Evolutionary conservation across 2,888 invertebrate genomes (phyloP).

Genomic region (Eulithis testata): DNA sequence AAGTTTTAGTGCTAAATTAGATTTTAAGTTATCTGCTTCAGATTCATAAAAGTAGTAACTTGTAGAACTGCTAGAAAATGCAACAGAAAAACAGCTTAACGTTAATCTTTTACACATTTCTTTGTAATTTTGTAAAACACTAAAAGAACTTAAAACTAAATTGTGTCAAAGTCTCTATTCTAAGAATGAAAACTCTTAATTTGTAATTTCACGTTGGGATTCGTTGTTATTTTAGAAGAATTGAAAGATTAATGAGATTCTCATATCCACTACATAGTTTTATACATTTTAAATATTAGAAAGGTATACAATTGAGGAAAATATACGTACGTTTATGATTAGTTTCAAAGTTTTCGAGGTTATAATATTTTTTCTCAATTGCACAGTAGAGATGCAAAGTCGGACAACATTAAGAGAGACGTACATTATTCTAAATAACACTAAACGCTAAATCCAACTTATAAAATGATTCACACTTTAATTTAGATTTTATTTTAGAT

Average conservation of each 20-base stretch:
- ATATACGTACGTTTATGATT: background rate
- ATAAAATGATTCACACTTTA: constrained; percentile 24
- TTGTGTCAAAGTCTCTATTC: constrained; percentile 26
- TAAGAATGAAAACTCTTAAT: constrained; percentile 27
- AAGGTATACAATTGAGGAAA: constrained; percentile 29
- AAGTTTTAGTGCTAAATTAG: background rate
- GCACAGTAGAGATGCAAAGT: constrained; percentile 25
- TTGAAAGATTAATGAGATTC: constrained; percentile 40
- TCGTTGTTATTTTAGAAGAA: constrained; percentile 48
- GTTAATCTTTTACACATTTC: background rate
- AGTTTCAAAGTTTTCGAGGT: background rate
- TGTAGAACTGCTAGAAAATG: background rate
- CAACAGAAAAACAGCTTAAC: background rate
- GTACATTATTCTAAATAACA: constrained; percentile 24
- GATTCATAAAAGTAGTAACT: background rate
- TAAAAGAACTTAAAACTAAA: constrained; percentile 23
- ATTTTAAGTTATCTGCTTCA: background rate
- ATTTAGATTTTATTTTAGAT: background rate
- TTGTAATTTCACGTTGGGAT: constrained; percentile 46
- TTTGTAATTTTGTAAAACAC: background rate
- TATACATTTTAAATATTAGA: constrained; percentile 18
- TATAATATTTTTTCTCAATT: constrained; percentile 22
- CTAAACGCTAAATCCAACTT: constrained; percentile 32
- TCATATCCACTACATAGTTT: constrained; percentile 19
- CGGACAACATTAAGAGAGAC: constrained; percentile 34